Percentiles rank a stretch among this genome's conserved stretches.
These are phyloP conservation scores for Bathynomus jamesi DNA, from an alignment of 1,140 invertebrate genomes.

Conservation along the genomic window DNA sequence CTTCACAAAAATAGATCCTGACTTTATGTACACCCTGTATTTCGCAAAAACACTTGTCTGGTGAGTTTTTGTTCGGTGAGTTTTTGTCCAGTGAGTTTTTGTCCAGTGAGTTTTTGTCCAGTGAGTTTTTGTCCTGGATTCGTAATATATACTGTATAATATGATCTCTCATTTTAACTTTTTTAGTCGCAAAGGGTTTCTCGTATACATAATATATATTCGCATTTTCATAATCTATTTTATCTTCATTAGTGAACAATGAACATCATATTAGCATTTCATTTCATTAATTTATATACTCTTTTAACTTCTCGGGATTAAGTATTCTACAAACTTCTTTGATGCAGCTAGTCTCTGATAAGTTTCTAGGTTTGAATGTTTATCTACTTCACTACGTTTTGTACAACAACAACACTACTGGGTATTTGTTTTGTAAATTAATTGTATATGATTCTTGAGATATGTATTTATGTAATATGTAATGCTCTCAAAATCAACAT, in stretches of 20 bases:
- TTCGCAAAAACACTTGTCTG: too few species aligned
- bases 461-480: not conserved
- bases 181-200: not conserved
- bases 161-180: not conserved
- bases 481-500: too few species aligned
- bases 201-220: not conserved
- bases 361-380: not conserved
- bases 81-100: too few species aligned
- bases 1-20: too few species aligned
- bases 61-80: too few species aligned
- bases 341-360: not conserved
- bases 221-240: not conserved
- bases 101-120: too few species aligned
- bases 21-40: too few species aligned
- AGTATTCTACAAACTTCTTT: not conserved
- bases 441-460: not conserved
- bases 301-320: not conserved
- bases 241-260: not conserved
- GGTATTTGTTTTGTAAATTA: not conserved
- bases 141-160: too few species aligned
- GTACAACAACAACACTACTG: not conserved
- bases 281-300: not conserved
- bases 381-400: not conserved
- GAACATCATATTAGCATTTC: not conserved
- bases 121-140: too few species aligned